These are phyloP conservation scores for Hypsibius dujardini DNA, from an alignment of 1,140 invertebrate species.

Conservation along the genomic window DNA sequence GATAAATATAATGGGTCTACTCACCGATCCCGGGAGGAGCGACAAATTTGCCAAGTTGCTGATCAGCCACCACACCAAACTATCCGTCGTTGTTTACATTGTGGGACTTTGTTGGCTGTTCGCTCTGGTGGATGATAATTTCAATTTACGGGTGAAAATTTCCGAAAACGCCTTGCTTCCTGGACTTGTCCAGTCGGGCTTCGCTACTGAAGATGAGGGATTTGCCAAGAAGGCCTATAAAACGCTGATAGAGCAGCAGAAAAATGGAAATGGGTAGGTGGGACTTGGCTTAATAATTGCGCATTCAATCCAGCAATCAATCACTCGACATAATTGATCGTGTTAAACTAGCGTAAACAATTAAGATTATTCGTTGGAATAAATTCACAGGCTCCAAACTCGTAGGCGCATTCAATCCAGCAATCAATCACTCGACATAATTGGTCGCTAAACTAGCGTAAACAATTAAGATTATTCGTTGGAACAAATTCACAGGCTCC, in stretches of 20 bases:
- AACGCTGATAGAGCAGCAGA: not conserved
- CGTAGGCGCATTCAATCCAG: not conserved
- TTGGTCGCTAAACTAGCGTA: not conserved
- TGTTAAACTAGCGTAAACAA: not conserved
- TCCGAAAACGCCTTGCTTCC: constrained; percentile 89
- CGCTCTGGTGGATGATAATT: constrained; percentile 33
- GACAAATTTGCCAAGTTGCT: constrained; percentile 36
- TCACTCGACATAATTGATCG: not conserved
- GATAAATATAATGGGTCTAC: constrained; percentile 28
- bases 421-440: not conserved
- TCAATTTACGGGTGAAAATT: constrained; percentile 62
- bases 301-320: not conserved
- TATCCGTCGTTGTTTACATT: constrained; percentile 56
- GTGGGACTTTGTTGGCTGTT: constrained; percentile 56
- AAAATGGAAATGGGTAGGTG: not conserved
- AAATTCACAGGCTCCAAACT: too few species aligned
- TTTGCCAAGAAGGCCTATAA: not conserved
- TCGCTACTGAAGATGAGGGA: constrained; percentile 31
- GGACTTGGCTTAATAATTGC: not conserved
- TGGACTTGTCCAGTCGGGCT: constrained; percentile 70
- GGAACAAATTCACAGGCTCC: not conserved
- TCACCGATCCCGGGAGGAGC: constrained; percentile 30
- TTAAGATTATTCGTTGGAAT: not conserved
- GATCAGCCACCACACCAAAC: constrained; percentile 44
- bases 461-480: not conserved